Conservation (phyloP, 1,140 invertebrate species). For the Philotrypesis tridentata region DNA sequence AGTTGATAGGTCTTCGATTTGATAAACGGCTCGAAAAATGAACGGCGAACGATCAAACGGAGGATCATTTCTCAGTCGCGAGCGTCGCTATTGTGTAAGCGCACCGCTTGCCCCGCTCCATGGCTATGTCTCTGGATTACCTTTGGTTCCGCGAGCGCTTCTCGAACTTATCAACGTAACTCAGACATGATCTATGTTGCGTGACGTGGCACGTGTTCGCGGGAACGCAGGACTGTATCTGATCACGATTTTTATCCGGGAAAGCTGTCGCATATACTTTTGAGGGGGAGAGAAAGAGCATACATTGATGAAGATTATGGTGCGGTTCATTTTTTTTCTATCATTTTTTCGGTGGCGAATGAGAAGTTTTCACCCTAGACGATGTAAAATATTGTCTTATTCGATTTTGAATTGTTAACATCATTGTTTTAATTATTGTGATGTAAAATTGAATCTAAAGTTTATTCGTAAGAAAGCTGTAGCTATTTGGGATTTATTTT, state of each 20-base stretch:
- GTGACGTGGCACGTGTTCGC: background rate
- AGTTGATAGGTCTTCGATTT: slow-evolving; percentile 57
- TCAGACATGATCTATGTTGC: slow-evolving; percentile 17
- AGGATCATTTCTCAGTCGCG: slow-evolving; percentile 43
- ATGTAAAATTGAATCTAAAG: no score
- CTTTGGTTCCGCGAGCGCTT: background rate
- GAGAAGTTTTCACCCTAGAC: no score
- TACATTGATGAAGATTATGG: no score
- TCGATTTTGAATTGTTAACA: no score
- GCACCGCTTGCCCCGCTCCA: background rate
- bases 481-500: no score
- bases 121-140: slow-evolving; percentile 1
- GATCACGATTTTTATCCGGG: slow-evolving; percentile 13
- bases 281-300: no score
- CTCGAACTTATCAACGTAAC: background rate
- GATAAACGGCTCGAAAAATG: slow-evolving; percentile 55
- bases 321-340: no score
- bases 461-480: no score
- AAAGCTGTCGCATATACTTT: background rate
- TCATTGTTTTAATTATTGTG: no score
- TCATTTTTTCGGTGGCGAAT: no score
- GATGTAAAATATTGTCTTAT: no score
- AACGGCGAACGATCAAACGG: slow-evolving; percentile 49
- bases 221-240: background rate
- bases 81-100: background rate